Conservation (phyloP, 1,140 invertebrate genomes). For the Drosophila pseudoobscura region DNA sequence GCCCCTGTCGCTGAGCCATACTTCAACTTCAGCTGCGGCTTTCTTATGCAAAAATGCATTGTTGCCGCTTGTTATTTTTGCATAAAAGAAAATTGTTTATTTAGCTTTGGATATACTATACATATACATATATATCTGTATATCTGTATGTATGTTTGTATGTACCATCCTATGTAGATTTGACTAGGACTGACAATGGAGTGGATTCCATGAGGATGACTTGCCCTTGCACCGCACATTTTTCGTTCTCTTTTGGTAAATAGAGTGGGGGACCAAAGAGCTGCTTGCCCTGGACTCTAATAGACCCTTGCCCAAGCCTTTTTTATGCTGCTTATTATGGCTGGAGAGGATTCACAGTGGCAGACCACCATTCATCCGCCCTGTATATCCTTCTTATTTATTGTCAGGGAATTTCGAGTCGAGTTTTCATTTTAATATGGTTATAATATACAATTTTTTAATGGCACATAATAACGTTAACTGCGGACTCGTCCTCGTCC, state of each 20-base stretch:
- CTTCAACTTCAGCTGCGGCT: conserved; percentile 71
- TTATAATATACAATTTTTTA: conserved; percentile 56
- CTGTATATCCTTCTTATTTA: conserved; percentile 46
- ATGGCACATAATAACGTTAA: conserved; percentile 75
- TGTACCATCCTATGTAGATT: conserved; percentile 9
- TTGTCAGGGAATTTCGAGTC: conserved; percentile 59
- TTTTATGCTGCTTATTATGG: conserved; percentile 75
- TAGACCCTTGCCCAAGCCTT: conserved; percentile 62
- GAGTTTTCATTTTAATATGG: conserved; percentile 30
- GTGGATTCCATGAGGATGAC: conserved; percentile 27
- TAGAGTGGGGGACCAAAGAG: conserved; percentile 3
- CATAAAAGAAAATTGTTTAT: conserved; percentile 81
- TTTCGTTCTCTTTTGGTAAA: conserved; percentile 1
- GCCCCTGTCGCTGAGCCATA: conserved; percentile 37
- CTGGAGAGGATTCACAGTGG: conserved; percentile 46
- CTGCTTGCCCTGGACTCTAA: conserved; percentile 54
- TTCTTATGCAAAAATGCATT: conserved; percentile 77
- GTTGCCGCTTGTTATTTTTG: conserved; percentile 75
- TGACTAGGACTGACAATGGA: conserved; percentile 37
- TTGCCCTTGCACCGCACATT: conserved; percentile 21
- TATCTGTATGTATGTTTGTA: neutral
- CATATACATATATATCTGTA: too few relatives aligned
- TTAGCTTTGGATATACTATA: conserved; percentile 46
- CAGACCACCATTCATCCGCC: neutral
- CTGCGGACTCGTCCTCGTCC: conserved; percentile 53